Evolutionary conservation across 2,888 invertebrate species (phyloP), one percentile per base, ranked within the genome.

Genomic region (Drosophila eohydei): DNA sequence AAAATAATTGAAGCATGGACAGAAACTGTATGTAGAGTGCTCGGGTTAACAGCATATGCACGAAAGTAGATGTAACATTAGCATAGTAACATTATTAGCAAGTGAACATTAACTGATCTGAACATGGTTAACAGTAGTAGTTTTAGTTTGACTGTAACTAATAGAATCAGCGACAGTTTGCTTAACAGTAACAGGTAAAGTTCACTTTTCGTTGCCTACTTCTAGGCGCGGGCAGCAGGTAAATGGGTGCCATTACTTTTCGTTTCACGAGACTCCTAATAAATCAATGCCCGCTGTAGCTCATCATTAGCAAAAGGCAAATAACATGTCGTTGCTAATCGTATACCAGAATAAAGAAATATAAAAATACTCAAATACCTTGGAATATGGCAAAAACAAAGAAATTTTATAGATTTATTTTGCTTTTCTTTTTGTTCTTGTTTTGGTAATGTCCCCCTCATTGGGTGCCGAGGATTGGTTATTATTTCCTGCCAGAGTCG

Each of bases 251-350:
- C 68, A 80, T 75, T 71, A 68, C 43, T 50, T 54, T 68, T 50
- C 50, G 58, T 62, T 67, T 57, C 12, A 58, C 43, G 52, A 40
- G 43, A 56, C 44, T 44, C 34, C 67, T 63, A 72, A 88, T 74
- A 86, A 85, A 81, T 86, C 88, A 86, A 71, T 78, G 71, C 16
- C 51, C 48, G 62, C 59, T 46, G 64, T 67, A 77, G 75, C 56
- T 77, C 61, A 65, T 76, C 81, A 84, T 85, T 84, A 85, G 72
- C 64, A 56, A 66, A 74, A 78, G 76, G 76, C 74, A 83, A 88
- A 87, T 78, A 84, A 73, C 74, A 87, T 81, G 89, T 84, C 84
- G 71, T 74, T 74, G 71, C 76, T 84, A 87, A 88, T 86, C 75
- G 83, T 83, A 81, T 54, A 61, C 68, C 46, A 34, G 38, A 65